Conservation (phyloP, 2,888 invertebrate species). For the Pyrocoelia pectoralis region DNA sequence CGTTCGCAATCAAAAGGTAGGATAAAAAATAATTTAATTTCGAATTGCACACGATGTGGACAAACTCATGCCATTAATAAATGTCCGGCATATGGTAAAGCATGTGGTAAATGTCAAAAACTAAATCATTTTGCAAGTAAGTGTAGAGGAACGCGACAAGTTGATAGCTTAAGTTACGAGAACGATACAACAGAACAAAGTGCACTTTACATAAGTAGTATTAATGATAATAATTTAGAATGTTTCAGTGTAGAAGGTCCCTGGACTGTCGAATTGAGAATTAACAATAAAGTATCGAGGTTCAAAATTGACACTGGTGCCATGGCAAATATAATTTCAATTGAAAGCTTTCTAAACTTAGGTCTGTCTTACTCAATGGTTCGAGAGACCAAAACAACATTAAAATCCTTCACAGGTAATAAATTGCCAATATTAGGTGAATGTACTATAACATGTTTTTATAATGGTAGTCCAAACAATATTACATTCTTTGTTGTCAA, state of each 20-base stretch:
- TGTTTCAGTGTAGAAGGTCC: too few relatives aligned
- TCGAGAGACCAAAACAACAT: not conserved
- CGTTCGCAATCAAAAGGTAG: not conserved
- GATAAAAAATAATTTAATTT: not conserved
- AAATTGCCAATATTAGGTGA: not conserved
- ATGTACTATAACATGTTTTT: too few relatives aligned
- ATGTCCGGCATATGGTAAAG: slow-evolving; percentile 5
- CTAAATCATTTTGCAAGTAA: not conserved
- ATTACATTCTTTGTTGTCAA: slow-evolving; percentile 1
- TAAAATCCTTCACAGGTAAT: not conserved
- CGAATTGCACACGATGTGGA: slow-evolving; percentile 4
- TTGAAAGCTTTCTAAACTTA: not conserved
- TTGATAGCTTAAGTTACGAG: not conserved
- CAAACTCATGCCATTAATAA: not conserved
- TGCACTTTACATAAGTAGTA: not conserved
- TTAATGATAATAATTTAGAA: not conserved
- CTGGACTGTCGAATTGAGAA: too few relatives aligned
- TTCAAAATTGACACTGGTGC: too few relatives aligned
- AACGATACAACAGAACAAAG: not conserved
- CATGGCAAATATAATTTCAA: not conserved
- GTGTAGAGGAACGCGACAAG: slow-evolving; percentile 2
- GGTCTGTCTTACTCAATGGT: not conserved
- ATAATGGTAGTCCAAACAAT: not conserved
- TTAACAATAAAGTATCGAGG: too few relatives aligned
- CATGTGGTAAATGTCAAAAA: not conserved